phyloP scores from a whole-genome alignment of 1,140 invertebrate species.

The Zaprionus ghesquierei region DNA sequence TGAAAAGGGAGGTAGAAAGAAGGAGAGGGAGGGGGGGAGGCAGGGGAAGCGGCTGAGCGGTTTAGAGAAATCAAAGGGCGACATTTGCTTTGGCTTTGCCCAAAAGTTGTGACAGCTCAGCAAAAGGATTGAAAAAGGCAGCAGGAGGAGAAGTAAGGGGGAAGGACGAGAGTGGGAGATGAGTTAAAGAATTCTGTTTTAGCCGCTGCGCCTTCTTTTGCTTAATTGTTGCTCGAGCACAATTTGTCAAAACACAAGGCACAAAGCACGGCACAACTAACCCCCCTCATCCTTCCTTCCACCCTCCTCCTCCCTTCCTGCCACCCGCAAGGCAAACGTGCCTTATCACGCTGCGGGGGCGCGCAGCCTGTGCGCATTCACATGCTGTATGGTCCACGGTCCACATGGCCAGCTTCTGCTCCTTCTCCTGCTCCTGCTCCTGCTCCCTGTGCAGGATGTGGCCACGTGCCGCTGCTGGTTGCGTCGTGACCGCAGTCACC shows the following conservation, averaged over 20 bases:
- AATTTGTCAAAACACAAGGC: constrained; percentile 62
- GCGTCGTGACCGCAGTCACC: constrained; percentile 44
- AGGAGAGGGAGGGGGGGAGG: background rate
- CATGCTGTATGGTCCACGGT: constrained; percentile 16
- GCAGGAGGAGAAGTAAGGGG: background rate
- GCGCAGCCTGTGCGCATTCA: constrained; percentile 49
- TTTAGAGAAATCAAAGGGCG: constrained; percentile 46
- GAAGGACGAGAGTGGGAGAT: background rate
- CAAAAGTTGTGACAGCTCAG: constrained; percentile 53
- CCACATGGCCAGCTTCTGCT: constrained; percentile 15
- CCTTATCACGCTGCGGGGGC: constrained; percentile 53
- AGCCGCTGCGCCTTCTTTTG: background rate
- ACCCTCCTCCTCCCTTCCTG: background rate
- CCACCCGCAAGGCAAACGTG: constrained; percentile 43
- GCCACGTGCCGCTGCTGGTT: constrained; percentile 53
- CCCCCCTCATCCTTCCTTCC: background rate
- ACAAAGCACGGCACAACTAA: background rate
- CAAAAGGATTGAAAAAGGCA: constrained; percentile 21
- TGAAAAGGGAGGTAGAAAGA: background rate
- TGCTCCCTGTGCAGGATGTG: background rate
- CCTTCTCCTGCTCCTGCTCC: background rate
- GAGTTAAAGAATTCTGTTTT: background rate
- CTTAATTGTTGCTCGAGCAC: constrained; percentile 53
- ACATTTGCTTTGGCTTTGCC: constrained; percentile 35
- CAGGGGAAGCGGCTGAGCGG: background rate